phyloP scores from a whole-genome alignment of 2,113 vertebrate genomes.

The Tringa solitaria region DNA sequence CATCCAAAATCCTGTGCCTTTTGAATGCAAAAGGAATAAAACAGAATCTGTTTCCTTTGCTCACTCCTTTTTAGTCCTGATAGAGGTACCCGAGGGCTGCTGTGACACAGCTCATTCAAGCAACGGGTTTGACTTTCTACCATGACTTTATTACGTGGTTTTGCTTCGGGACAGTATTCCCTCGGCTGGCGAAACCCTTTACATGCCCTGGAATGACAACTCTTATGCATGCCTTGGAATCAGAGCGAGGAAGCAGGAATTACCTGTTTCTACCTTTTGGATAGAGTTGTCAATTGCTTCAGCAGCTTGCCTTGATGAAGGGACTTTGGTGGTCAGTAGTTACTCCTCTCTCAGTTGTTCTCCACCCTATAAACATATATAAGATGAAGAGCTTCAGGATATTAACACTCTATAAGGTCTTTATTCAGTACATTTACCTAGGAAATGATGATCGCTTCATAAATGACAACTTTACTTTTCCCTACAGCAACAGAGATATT shows the following conservation, averaged over 20 bases:
- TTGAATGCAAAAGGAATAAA: neutral
- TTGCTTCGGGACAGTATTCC: neutral
- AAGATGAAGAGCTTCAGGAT: neutral
- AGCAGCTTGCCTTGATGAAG: neutral
- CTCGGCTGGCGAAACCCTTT: fast-evolving
- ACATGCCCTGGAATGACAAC: too few species aligned
- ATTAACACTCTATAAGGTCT: neutral
- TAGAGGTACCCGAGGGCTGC: neutral
- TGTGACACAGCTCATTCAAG: neutral
- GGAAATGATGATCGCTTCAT: neutral
- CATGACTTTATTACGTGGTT: fast-evolving
- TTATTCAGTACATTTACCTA: neutral
- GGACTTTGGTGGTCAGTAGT: neutral
- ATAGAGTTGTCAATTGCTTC: neutral
- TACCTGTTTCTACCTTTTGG: fast-evolving
- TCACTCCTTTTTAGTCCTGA: neutral
- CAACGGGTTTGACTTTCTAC: neutral
- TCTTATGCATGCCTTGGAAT: neutral
- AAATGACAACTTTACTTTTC: constrained; percentile 39
- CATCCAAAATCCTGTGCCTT: neutral
- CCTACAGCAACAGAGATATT: constrained; percentile 51
- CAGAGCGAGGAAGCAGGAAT: neutral
- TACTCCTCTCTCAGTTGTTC: neutral
- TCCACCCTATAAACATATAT: fast-evolving
- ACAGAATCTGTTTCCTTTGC: neutral